A percentile compares a stretch with the other conserved stretches of the same genome.
phyloP scores from a whole-genome alignment of 92 coral and sea anemone species.

The Epizoanthus stellaris region DNA sequence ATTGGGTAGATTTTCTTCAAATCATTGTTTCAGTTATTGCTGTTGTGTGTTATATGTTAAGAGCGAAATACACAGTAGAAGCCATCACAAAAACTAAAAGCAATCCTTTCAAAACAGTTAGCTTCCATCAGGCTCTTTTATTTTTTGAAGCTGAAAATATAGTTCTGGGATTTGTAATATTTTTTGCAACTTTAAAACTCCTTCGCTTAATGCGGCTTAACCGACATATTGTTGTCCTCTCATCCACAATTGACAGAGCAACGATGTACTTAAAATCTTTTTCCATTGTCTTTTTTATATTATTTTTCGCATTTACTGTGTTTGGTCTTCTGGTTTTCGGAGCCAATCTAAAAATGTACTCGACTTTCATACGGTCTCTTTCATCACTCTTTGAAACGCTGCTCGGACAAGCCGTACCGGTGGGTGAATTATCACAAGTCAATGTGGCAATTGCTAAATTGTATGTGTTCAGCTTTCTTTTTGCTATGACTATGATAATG shows the following conservation, averaged over 20 bases:
- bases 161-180: constrained; percentile 8
- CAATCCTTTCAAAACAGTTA: constrained; percentile 1
- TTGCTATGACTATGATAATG: constrained; percentile 22
- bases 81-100: neutral
- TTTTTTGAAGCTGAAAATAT: constrained; percentile 13
- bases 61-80: neutral
- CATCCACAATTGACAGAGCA: constrained; percentile 6
- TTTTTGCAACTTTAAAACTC: constrained; percentile 26
- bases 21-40: constrained; percentile 5
- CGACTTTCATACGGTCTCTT: constrained; percentile 6
- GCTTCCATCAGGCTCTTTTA: constrained; percentile 6
- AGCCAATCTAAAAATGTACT: neutral
- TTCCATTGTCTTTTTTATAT: constrained; percentile 9
- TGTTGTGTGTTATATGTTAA: constrained; percentile 11
- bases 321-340: constrained; percentile 21
- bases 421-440: constrained; percentile 10
- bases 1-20: constrained; percentile 15
- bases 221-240: neutral
- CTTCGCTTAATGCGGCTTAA: constrained; percentile 17
- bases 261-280: neutral
- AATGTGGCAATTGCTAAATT: neutral
- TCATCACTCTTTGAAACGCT: constrained; percentile 21
- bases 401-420: constrained; percentile 17
- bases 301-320: neutral
- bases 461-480: constrained; percentile 8